phyloP scores from a whole-genome alignment of 2,888 invertebrate genomes.

The Aspidiotus destructor region DNA sequence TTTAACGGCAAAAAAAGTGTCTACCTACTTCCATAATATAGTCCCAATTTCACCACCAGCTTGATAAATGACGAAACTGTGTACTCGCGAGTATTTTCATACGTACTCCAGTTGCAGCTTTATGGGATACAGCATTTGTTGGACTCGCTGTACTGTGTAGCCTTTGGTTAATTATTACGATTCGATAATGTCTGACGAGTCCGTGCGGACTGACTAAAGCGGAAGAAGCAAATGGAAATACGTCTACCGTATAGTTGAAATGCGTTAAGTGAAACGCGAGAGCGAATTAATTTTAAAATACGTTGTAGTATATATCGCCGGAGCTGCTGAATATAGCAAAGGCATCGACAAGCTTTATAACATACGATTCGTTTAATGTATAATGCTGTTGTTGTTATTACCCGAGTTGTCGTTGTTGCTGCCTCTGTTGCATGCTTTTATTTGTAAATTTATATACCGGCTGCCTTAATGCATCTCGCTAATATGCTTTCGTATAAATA shows the following conservation, averaged over 20 bases:
- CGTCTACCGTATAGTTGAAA: neutral
- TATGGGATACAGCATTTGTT: too few relatives aligned
- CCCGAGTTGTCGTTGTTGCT: neutral
- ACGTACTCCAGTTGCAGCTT: too few relatives aligned
- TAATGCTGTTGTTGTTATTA: too few relatives aligned
- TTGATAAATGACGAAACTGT: neutral
- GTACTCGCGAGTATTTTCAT: neutral
- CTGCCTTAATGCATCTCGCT: neutral
- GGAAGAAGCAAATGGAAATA: neutral
- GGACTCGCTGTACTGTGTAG: neutral
- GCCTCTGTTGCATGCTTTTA: neutral
- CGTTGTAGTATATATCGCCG: neutral
- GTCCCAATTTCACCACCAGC: neutral
- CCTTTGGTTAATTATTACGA: slow-evolving; percentile 4
- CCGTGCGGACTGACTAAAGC: too few relatives aligned
- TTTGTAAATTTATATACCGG: neutral
- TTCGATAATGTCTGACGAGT: neutral
- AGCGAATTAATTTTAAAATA: slow-evolving; percentile 4
- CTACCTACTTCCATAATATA: too few relatives aligned
- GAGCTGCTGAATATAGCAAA: neutral
- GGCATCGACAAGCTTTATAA: neutral
- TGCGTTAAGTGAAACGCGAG: neutral
- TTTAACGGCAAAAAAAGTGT: too few relatives aligned
- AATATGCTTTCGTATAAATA: neutral
- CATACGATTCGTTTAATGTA: neutral